Evolutionary conservation across 2,113 vertebrate genomes (phyloP), one percentile per base, ranked within the genome.

Genomic region (Irena cyanogastra): DNA sequence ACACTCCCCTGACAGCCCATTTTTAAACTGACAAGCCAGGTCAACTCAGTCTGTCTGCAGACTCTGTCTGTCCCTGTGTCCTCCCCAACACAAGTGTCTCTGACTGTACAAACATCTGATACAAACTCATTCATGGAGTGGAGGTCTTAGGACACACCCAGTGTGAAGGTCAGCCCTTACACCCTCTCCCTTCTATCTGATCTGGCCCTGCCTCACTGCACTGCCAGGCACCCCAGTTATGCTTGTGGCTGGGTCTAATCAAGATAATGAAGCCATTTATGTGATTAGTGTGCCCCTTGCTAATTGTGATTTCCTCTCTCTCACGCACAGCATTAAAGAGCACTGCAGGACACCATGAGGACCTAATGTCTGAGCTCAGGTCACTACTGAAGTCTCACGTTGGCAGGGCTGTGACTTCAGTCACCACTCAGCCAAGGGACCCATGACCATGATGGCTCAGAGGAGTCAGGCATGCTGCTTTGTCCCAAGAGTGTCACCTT

Each of bases 61-160:
- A n/a, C n/a, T n/a, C n/a, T n/a, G n/a, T n/a, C n/a, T n/a, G n/a
- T n/a, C n/a, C n/a, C n/a, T n/a, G n/a, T n/a, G n/a, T n/a, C n/a
- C n/a, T n/a, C n/a, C 23, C 37, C 24, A 61, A 1, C 12, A 16
- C 59, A 35, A 35, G 5, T 23, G 56, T 13, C 30, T 69, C 61
- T 39, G 33, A 16, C 18, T 68, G 14, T 59, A 13, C 31, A 19
- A 33, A 20, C 3, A 4, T 33, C 53, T 42, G 49, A 15, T n/a
- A 50, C 26, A 35, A 68, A 66, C 23, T 52, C 35, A 37, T 50
- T 52, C 20, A 9, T 1, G 0, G 39, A 71, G n/a, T 0, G 0
- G 35, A 84, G 44, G 22, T 27, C 20, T 76, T 2, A 0, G 27
- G 31, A 45, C 7, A 20, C 10, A 28, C n/a, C 44, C 11, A 5